Conservation (phyloP, 2,797 vertebrate species). For the Astyanax mexicanus region DNA sequence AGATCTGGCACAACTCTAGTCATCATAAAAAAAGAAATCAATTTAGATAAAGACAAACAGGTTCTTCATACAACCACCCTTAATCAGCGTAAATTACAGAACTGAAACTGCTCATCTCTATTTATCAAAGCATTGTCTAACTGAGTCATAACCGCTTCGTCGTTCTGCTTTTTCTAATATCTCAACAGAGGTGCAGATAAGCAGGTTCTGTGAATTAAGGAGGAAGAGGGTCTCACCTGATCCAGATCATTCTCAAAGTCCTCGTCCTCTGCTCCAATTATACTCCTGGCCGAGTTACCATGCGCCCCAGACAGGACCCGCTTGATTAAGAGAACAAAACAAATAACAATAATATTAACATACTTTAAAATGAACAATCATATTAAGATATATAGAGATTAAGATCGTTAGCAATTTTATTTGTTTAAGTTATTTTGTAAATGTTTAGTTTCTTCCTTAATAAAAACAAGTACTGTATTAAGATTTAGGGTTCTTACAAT, state of each 20-base stretch:
- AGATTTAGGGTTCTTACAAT: too few relatives aligned
- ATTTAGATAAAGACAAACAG: too few relatives aligned
- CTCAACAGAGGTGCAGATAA: neutral
- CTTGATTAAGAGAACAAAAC: constrained; percentile 31
- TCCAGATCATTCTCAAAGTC: constrained; percentile 91
- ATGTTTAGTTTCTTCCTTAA: too few relatives aligned
- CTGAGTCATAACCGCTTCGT: neutral
- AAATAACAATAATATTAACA: neutral
- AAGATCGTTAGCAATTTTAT: too few relatives aligned
- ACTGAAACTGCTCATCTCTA: neutral
- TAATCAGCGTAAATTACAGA: neutral
- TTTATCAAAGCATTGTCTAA: neutral
- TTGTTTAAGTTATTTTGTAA: too few relatives aligned
- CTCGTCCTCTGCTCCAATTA: constrained; percentile 95
- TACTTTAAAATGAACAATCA: too few relatives aligned
- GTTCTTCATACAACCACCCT: too few relatives aligned
- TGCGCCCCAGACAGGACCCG: constrained; percentile 70
- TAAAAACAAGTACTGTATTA: too few relatives aligned
- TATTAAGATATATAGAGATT: too few relatives aligned
- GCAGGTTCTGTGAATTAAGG: neutral
- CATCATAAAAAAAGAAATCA: neutral
- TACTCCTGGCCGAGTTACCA: constrained; percentile 78
- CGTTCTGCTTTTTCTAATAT: neutral
- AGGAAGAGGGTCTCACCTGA: constrained; percentile 75
- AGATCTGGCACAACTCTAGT: too few relatives aligned